Base-by-base conservation (phyloP, 2,888 invertebrate genomes). In the Dendrolimus pini region DNA sequence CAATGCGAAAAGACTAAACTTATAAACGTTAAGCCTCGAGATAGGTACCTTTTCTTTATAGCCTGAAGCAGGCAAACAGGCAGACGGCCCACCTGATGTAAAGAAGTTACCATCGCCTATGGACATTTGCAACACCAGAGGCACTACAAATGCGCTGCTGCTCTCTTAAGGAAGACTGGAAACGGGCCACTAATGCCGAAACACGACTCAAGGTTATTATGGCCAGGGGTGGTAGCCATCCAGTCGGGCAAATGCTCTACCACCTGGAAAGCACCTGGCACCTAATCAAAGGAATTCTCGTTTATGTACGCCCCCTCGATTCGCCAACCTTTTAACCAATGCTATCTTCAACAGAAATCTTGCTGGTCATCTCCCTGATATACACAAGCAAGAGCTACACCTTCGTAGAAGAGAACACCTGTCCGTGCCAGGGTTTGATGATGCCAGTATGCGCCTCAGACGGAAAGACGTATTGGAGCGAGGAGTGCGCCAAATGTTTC, bases 381-480 rank as follows among this genome's bases (percentile, higher is more conserved):
- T 52, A 58, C 10, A 56, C 18, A 0, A 53, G 56, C 12, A 57
- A 60, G 14, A 56, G 62, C 1, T 59, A 66, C 41, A 56, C 61
- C 6, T 13, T 54, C 13, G 62, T 56, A 1, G 67, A 69, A 52
- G 59, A 64, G 7, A 59, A 54, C 3, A 53, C 61, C 3, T 71
- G 70, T 47, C 66, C 70, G 8, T 64, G 72, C 56, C 54, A 41
- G 2, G 68, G 58, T 1, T 7, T 1, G 0, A 18, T 66, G 30
- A 41, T 47, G 0, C 72, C 70, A 0, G 64, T 71, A 9, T 75
- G 73, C 52, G 72, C 61, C 0, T 70, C 74, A 7, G 71, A 76
- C 42, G 74, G 74, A 0, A 60, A 59, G 1, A 71, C 72, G 2
- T 77, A 76, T 59, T 68, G 69, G 64, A 76, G 70, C 57, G 58